Evolutionary conservation across 2,113 vertebrate genomes (phyloP), one percentile per base, ranked within the genome.

Genomic region (Pogona vitticeps): DNA sequence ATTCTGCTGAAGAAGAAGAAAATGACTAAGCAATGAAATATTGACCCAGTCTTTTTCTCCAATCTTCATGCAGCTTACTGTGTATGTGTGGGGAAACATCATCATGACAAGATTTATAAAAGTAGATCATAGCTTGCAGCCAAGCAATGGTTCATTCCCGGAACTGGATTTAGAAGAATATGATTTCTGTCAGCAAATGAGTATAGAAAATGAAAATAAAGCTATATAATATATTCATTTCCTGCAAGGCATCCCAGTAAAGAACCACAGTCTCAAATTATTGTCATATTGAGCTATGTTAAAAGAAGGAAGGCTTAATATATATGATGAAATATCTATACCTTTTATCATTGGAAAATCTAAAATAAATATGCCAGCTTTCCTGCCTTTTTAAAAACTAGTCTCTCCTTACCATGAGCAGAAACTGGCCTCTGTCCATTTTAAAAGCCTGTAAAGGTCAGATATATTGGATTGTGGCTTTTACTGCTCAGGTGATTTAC

Each of bases 161-260:
- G 81, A 87, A 82, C 15, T 86, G 20, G 59, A 72, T 86, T 94
- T 36, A 77, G 46, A 87, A 90, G 9, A 88, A n/a, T 72, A 86
- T 80, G 7, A 89, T 77, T 68, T 83, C 59, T 90, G 80, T 91
- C 87, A 87, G 86, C 83, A 91, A 92, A 90, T 79, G 36, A 76
- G 59, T 83, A 82, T 85, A 89, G 78, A 90, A 94, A 91, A 63
- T 31, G 70, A 82, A 87, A 92, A 86, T 90, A 92, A 89, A 14
- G 2, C n/a, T 92, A 52, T 31, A 46, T 80, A 90, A 91, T 88
- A 91, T 76, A 70, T 85, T 85, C 88, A 89, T 90, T 76, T 10
- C 65, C 23, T 94, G 10, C 36, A 33, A 0, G 88, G 56, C 63
- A 90, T 59, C 28, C 31, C 33, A 82, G 15, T 21, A 76, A 61